Evolutionary conservation across 2,888 invertebrate genomes (phyloP), one percentile per base, ranked within the genome.

Genomic region (Lysandra bellargus): DNA sequence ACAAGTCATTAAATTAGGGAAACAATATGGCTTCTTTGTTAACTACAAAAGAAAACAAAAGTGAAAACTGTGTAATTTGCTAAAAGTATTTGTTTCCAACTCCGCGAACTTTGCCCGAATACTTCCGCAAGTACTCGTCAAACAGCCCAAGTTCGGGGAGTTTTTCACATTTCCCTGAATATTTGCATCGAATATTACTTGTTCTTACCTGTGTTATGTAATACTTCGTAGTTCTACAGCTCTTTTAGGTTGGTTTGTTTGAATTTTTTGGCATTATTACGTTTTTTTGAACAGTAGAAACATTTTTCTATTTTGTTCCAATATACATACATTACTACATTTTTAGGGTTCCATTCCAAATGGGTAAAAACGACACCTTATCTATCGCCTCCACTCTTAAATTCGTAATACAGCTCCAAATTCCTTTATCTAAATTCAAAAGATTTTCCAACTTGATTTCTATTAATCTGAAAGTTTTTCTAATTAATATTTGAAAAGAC

Each of bases 31-130:
- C 23, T 64, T 69, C 33, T 14, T 33, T 14, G 33, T 5, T 33
- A 69, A 69, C 4, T 12, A 37, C 12, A 69, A 14, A 37, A 69
- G 14, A 37, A 12, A 69, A 37, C 33, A 69, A 30, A 69, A 69
- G 33, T 69, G 33, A 14, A 17, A 69, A 17, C 69, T 5, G 33
- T 69, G 33, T 69, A 69, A 69, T 69, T 17, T 69, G 69, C 69
- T 33, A 69, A 69, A 4, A 69, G 69, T 69, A 69, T 37, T 69
- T 69, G 69, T 69, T 69, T 37, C 9, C 69, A 37, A 69, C 69
- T 69, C 49, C 9, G 33, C 12, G 33, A 69, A 33, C 37, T 69
- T 37, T 33, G 69, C 17, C 33, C 69, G 30, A 69, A 69, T 12
- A 64, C 64, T 64, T 69, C 33, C 33, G 14, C 37, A 5, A 30